phyloP scores from a whole-genome alignment of 2,797 vertebrate genomes.

The Ptychadena robeensis region DNA sequence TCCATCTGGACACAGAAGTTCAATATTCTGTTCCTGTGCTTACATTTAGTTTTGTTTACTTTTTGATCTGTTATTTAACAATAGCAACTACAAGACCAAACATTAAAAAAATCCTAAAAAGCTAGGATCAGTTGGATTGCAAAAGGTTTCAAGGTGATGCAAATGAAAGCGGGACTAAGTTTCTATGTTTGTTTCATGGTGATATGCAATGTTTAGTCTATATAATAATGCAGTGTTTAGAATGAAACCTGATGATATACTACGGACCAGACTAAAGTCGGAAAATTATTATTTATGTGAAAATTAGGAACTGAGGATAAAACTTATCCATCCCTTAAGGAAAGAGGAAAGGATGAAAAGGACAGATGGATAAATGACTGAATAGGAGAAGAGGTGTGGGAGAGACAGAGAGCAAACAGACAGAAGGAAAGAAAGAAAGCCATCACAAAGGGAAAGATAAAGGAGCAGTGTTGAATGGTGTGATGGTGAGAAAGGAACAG shows the following conservation, averaged over 20 bases:
- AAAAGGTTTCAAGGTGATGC: neutral
- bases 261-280: neutral
- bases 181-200: neutral
- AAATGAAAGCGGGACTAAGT: neutral
- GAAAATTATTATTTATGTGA: neutral
- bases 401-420: slow-evolving; percentile 13
- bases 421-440: slow-evolving; percentile 22
- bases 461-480: slow-evolving; percentile 23
- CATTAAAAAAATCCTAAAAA: neutral
- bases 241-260: neutral
- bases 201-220: no score
- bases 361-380: slow-evolving; percentile 22
- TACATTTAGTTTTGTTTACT: neutral
- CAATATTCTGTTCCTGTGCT: neutral
- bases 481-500: slow-evolving; percentile 40
- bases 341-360: slow-evolving; percentile 12
- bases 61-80: neutral
- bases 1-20: neutral
- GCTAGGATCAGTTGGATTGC: neutral
- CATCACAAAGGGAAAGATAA: slow-evolving; percentile 32
- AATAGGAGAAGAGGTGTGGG: slow-evolving; percentile 20
- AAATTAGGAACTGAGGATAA: neutral
- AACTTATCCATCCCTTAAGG: neutral
- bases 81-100: neutral
- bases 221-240: neutral